phyloP scores from a whole-genome alignment of 1,140 invertebrate species.

The Drosophila busckii region DNA sequence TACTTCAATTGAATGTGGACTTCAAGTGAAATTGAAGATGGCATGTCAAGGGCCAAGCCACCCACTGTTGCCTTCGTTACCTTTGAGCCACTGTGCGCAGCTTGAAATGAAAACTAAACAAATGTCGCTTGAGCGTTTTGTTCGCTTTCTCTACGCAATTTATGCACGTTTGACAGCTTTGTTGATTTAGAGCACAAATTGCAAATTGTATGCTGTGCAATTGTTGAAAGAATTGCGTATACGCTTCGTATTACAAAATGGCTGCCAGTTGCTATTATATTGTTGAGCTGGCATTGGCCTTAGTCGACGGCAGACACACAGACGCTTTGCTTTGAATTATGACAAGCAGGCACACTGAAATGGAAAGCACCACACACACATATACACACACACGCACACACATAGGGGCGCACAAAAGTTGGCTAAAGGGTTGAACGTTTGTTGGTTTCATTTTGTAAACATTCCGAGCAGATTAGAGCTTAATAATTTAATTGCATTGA shows the following conservation, averaged over 20 bases:
- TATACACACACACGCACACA: too few relatives aligned
- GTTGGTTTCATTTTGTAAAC: too few relatives aligned
- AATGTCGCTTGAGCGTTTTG: conserved; percentile 52
- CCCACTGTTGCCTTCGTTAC: conserved; percentile 20
- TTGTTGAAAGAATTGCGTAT: conserved; percentile 30
- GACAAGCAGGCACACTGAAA: conserved; percentile 5
- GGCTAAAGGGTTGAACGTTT: too few relatives aligned
- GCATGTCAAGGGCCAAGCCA: conserved; percentile 8
- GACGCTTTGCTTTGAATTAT: conserved; percentile 52
- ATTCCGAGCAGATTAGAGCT: too few relatives aligned
- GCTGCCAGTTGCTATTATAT: conserved; percentile 44
- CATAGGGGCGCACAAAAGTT: too few relatives aligned
- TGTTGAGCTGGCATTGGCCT: conserved; percentile 56
- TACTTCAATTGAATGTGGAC: too few relatives aligned
- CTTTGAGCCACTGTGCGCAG: conserved; percentile 63
- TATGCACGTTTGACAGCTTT: conserved; percentile 16
- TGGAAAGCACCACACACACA: too few relatives aligned
- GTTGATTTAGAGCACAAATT: conserved; percentile 67
- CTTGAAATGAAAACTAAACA: conserved; percentile 72
- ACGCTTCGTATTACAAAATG: conserved; percentile 17
- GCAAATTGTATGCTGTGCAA: conserved; percentile 48
- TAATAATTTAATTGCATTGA: too few relatives aligned
- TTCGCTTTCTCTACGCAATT: too few relatives aligned
- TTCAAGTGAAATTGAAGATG: too few relatives aligned
- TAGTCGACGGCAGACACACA: conserved; percentile 19